phyloP scores from a whole-genome alignment of 2,797 vertebrate genomes.

The Pogoniulus pusillus region DNA sequence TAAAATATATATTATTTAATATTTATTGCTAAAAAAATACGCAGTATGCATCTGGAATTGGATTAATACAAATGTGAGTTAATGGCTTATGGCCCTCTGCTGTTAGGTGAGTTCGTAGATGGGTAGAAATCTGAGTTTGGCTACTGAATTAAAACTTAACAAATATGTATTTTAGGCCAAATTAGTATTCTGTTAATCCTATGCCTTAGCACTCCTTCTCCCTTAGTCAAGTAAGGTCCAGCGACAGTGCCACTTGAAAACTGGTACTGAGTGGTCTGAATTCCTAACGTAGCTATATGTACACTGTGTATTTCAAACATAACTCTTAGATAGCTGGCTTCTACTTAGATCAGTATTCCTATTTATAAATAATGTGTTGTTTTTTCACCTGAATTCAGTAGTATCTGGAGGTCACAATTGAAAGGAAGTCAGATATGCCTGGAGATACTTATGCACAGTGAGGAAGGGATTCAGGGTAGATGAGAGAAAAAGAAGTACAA shows the following conservation, averaged over 20 bases:
- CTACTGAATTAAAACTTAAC: neutral
- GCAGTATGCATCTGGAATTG: conserved; percentile 39
- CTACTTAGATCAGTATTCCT: neutral
- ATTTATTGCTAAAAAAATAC: conserved; percentile 55
- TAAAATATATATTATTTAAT: conserved; percentile 36
- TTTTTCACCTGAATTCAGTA: neutral
- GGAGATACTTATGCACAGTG: neutral
- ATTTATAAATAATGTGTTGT: neutral
- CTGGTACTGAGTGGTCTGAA: neutral
- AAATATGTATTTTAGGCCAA: neutral
- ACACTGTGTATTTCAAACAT: neutral
- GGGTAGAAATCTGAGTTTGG: neutral
- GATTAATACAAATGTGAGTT: conserved; percentile 35
- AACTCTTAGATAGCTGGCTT: neutral
- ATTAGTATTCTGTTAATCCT: neutral
- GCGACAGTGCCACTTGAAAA: neutral
- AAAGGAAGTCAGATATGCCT: neutral
- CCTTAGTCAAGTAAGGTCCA: neutral
- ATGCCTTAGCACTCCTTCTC: neutral
- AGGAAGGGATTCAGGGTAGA: neutral
- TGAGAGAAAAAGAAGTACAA: neutral
- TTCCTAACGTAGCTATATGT: neutral
- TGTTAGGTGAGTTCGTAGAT: neutral
- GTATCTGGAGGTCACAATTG: neutral
- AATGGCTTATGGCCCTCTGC: neutral